phyloP scores from a whole-genome alignment of 2,888 invertebrate species.

The Andrena praecox region DNA sequence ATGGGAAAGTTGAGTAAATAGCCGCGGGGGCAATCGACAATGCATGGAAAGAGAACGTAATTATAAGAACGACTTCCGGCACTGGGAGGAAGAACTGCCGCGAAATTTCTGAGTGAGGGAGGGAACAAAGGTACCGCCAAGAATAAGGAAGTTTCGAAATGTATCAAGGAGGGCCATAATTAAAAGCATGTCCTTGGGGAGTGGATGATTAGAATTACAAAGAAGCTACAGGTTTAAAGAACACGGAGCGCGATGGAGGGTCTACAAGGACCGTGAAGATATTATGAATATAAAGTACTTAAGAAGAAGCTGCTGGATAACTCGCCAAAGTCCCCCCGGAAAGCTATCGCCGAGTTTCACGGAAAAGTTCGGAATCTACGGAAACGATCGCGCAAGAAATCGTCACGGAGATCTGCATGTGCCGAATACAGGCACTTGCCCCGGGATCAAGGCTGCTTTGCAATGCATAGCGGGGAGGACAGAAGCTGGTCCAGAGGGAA shows the following conservation, averaged over 20 bases:
- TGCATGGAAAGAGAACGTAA: background rate
- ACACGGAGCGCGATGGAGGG: background rate
- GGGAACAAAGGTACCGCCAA: background rate
- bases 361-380: background rate
- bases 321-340: no score
- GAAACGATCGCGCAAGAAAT: background rate
- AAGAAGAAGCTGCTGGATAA: no score
- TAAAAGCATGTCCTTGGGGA: background rate
- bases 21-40: background rate
- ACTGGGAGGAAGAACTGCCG: background rate
- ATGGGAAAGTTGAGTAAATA: background rate
- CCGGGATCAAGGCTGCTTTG: constrained; percentile 38
- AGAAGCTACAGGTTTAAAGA: background rate
- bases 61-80: background rate
- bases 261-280: background rate
- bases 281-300: background rate
- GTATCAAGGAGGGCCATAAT: background rate
- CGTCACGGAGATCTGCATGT: background rate
- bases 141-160: background rate
- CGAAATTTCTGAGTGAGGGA: background rate
- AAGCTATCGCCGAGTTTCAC: background rate
- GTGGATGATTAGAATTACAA: background rate
- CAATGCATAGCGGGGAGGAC: constrained; percentile 39
- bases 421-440: background rate
- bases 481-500: constrained; percentile 6